Evolutionary conservation across 2,797 vertebrate species (phyloP), one percentile per base, ranked within the genome.

Genomic region (Champsocephalus esox): DNA sequence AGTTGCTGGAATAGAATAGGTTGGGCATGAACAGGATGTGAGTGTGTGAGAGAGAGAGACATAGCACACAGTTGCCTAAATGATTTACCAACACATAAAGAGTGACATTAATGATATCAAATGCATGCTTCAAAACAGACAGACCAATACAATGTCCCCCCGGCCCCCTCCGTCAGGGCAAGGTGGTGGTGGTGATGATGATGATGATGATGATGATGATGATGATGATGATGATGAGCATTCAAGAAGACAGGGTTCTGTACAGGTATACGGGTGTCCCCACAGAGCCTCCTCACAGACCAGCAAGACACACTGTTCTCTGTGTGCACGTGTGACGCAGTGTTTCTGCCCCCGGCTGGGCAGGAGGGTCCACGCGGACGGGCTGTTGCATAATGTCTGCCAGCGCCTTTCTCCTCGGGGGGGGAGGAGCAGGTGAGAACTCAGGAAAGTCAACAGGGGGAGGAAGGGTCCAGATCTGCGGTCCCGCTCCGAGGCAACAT

Each of bases 161-260:
- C 50, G n/a, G 77, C 8, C 34, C 34, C 34, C 34, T 9, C 34
- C 34, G 63, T 49, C 60, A 6, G 79, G 78, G 45, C 32, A 12
- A 45, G 83, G 74, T 50, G 78, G 67, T 1, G 82, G 57, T 28
- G 87, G n/a, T n/a, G n/a, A n/a, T n/a, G n/a, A n/a, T n/a, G n/a
- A n/a, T n/a, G n/a, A n/a, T n/a, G n/a, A n/a, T n/a, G n/a, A n/a
- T n/a, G n/a, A n/a, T 19, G 19, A 19, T 19, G 21, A 21, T 19
- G 19, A 21, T 72, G 87, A 88, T 88, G 85, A 84, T 87, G 93
- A 82, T 73, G 87, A 88, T 87, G 93, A 88, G 91, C 90, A 88
- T 92, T 94, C 92, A 93, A 94, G 89, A 92, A 92, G 91, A 95
- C 90, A 85, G 89, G 93, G 92, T 94, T 95, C 93, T 95, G 92